Percentiles rank a stretch among this genome's conserved stretches.
Conservation (phyloP, 2,113 vertebrate genomes). For the Gadus chalcogrammus region DNA sequence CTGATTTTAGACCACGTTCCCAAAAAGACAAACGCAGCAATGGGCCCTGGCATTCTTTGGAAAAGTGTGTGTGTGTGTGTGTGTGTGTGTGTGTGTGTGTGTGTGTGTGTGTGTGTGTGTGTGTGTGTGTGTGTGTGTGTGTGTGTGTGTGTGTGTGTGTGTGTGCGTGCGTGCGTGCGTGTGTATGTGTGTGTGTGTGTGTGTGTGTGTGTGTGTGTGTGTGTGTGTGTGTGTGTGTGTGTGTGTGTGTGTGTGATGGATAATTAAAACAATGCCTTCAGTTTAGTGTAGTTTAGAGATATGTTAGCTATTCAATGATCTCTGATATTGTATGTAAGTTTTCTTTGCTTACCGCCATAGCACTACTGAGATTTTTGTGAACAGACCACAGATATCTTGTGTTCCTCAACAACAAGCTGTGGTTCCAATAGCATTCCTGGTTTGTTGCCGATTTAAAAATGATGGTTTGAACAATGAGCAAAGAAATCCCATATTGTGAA, state of each 20-base stretch:
- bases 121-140: too few relatives aligned
- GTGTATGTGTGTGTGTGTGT: too few relatives aligned
- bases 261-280: background rate
- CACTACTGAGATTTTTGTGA: background rate
- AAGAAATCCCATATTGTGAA: conserved; percentile 25
- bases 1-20: conserved; percentile 6
- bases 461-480: conserved; percentile 11
- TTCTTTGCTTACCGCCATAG: background rate
- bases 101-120: background rate
- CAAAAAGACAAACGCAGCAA: conserved; percentile 6
- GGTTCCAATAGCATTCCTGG: background rate
- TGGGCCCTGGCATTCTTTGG: background rate
- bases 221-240: too few relatives aligned
- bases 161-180: too few relatives aligned
- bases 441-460: conserved; percentile 14
- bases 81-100: background rate
- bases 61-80: conserved; percentile 4
- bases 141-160: too few relatives aligned
- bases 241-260: background rate
- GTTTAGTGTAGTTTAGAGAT: background rate
- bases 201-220: too few relatives aligned
- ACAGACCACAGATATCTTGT: background rate
- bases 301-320: background rate
- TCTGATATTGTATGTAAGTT: conserved; percentile 17
- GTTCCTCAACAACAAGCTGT: background rate